These are phyloP conservation scores for Menidia beryllina DNA, from an alignment of 2,113 vertebrate species.

Conservation along the genomic window DNA sequence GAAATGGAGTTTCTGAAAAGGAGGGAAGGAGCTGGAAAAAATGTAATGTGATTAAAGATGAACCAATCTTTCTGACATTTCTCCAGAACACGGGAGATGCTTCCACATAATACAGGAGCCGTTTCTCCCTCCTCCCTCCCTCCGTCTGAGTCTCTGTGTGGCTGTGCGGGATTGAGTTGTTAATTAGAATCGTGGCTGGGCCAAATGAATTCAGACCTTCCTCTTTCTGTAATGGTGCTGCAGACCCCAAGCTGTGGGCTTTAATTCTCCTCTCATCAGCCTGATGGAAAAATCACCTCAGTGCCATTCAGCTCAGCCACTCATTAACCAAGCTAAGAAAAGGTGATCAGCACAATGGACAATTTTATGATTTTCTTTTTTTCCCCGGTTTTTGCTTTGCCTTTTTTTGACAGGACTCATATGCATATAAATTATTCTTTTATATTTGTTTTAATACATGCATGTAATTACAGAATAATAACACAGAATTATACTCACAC, in stretches of 20 bases:
- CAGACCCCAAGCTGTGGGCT: conserved; percentile 81
- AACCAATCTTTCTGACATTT: conserved; percentile 60
- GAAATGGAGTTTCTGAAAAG: conserved; percentile 27
- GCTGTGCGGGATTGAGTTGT: conserved; percentile 79
- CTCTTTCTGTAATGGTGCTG: conserved; percentile 80
- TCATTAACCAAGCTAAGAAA: conserved; percentile 80
- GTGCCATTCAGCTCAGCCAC: conserved; percentile 80
- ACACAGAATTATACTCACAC: neutral
- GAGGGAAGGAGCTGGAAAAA: conserved; percentile 10
- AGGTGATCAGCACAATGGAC: conserved; percentile 72
- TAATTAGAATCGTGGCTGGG: conserved; percentile 84
- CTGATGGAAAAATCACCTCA: conserved; percentile 82
- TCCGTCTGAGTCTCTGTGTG: conserved; percentile 47
- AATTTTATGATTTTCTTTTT: conserved; percentile 57
- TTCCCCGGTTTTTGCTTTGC: neutral
- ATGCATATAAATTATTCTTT: conserved; percentile 56
- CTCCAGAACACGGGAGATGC: conserved; percentile 44
- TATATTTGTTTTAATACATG: conserved; percentile 37
- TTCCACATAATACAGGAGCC: conserved; percentile 38
- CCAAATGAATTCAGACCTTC: conserved; percentile 83
- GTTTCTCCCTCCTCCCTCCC: conserved; percentile 15
- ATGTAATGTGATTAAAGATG: conserved; percentile 57
- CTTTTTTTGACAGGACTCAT: conserved; percentile 31
- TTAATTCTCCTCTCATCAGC: conserved; percentile 83
- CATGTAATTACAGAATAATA: neutral